These are phyloP conservation scores for Thermophis baileyi DNA, from an alignment of 2,113 vertebrate genomes.

Conservation along the genomic window DNA sequence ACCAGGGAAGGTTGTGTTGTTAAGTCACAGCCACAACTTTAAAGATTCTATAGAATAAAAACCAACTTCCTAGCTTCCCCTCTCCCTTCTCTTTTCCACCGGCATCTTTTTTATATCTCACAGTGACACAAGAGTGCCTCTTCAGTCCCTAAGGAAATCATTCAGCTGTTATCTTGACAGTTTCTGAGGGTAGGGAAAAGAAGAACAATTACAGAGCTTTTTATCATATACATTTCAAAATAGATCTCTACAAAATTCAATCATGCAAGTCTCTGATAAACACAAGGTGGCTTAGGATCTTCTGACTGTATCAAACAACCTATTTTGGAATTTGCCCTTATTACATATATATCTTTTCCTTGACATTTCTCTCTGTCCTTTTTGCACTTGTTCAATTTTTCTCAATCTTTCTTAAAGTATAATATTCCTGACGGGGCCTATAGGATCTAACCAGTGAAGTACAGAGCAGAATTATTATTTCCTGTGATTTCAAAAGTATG, in stretches of 20 bases:
- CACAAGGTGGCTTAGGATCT: not conserved
- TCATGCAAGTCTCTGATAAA: not conserved
- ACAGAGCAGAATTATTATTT: no score
- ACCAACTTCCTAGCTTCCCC: not conserved
- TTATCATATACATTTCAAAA: not conserved
- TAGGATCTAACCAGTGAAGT: no score
- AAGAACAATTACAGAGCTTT: not conserved
- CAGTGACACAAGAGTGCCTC: not conserved
- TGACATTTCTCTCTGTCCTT: no score
- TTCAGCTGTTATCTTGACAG: constrained; percentile 8
- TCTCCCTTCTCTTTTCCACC: not conserved
- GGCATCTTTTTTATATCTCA: not conserved
- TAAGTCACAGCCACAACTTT: not conserved
- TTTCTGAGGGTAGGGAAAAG: not conserved
- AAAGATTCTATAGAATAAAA: not conserved
- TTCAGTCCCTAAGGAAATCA: not conserved
- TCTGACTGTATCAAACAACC: not conserved
- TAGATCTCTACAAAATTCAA: not conserved
- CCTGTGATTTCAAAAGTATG: no score
- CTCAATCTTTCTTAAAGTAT: no score
- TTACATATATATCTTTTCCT: no score
- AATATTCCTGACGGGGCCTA: no score
- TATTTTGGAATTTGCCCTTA: no score
- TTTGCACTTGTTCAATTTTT: no score
- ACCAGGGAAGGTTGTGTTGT: not conserved